These are phyloP conservation scores for Ganaspis brasiliensis DNA, from an alignment of 2,888 invertebrate species.

Conservation along the genomic window DNA sequence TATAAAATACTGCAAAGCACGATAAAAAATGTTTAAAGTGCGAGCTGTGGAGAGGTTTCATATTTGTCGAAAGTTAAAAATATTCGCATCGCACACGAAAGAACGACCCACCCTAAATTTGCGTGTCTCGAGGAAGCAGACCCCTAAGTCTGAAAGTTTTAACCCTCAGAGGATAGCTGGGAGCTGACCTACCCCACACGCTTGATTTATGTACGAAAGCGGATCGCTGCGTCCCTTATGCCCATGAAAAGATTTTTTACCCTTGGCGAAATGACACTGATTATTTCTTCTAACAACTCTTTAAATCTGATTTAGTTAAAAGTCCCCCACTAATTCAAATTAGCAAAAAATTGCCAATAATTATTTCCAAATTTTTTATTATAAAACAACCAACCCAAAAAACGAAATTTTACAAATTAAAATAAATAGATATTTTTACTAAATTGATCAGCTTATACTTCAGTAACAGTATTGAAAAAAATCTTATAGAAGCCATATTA, in stretches of 20 bases:
- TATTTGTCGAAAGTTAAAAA: slow-evolving; percentile 48
- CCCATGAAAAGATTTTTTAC: slow-evolving; percentile 3
- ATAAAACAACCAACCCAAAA: too few relatives aligned
- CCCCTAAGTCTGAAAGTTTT: slow-evolving; percentile 73
- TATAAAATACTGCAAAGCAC: not conserved
- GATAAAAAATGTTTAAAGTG: not conserved
- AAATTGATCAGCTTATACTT: too few relatives aligned
- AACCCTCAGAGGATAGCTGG: slow-evolving; percentile 72
- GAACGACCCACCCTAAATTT: slow-evolving; percentile 77
- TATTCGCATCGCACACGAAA: slow-evolving; percentile 55
- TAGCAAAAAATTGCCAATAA: not conserved
- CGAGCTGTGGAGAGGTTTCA: not conserved
- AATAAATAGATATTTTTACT: too few relatives aligned
- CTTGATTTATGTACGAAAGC: slow-evolving; percentile 76
- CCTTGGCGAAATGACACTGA: not conserved
- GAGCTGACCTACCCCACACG: slow-evolving; percentile 77
- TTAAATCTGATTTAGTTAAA: too few relatives aligned
- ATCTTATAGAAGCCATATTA: too few relatives aligned
- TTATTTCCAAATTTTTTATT: too few relatives aligned
- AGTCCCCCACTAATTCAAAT: too few relatives aligned
- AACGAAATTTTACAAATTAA: too few relatives aligned
- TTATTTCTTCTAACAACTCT: not conserved
- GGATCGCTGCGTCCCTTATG: slow-evolving; percentile 61
- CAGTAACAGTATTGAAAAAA: too few relatives aligned
- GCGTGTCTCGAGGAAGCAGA: slow-evolving; percentile 74